phyloP scores from a whole-genome alignment of 2,113 vertebrate genomes.

The Lepisosteus oculatus region DNA sequence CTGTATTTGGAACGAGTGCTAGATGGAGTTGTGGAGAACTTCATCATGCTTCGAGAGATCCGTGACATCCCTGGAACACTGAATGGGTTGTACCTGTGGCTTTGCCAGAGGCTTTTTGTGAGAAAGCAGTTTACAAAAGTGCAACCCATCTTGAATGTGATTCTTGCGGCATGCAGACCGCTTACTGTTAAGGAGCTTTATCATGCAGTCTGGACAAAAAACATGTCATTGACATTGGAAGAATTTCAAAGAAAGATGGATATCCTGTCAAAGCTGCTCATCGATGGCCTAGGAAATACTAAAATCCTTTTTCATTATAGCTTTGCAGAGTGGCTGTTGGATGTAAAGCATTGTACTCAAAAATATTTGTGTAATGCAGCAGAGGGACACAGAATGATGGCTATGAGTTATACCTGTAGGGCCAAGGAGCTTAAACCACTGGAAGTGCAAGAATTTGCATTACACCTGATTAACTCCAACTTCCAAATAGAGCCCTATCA shows the following conservation, averaged over 20 bases:
- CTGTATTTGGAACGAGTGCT: conserved; percentile 93
- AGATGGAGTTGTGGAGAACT: conserved; percentile 95
- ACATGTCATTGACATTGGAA: conserved; percentile 84
- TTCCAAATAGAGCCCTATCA: conserved; percentile 86
- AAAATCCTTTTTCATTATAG: conserved; percentile 98
- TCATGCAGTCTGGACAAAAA: conserved; percentile 96
- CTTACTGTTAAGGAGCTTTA: conserved; percentile 86
- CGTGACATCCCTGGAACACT: conserved; percentile 95
- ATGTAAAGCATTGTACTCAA: conserved; percentile 96
- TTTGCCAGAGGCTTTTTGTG: conserved; percentile 97
- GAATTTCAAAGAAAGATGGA: conserved; percentile 97
- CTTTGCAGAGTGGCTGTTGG: conserved; percentile 95
- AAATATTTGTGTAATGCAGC: conserved; percentile 96
- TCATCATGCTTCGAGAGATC: conserved; percentile 95
- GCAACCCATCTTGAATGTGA: conserved; percentile 94
- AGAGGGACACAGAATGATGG: conserved; percentile 93
- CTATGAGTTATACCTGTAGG: conserved; percentile 93
- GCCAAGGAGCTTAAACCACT: conserved; percentile 86
- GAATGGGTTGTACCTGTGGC: conserved; percentile 96
- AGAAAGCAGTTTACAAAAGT: conserved; percentile 97
- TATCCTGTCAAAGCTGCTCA: conserved; percentile 88
- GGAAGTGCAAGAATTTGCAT: conserved; percentile 92
- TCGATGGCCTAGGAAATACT: conserved; percentile 82
- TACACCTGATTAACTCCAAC: conserved; percentile 91
- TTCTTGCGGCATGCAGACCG: conserved; percentile 89